These are phyloP conservation scores for Chloropsis cyanopogon DNA, from an alignment of 2,113 vertebrate species.

Conservation along the genomic window DNA sequence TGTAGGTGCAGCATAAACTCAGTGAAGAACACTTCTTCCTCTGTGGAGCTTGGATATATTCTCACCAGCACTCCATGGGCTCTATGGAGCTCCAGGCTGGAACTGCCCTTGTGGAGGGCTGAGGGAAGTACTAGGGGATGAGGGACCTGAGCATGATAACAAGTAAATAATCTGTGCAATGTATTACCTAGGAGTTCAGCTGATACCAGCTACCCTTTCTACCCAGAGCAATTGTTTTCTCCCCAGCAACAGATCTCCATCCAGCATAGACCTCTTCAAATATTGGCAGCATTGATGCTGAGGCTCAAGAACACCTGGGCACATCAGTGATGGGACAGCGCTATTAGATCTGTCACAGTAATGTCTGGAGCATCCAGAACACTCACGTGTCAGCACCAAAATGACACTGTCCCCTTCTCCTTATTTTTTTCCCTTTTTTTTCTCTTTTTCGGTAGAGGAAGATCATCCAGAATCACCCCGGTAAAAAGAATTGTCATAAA, in stretches of 20 bases:
- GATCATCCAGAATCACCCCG: slow-evolving; percentile 69
- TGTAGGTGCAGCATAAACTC: background rate
- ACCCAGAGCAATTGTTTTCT: background rate
- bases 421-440: background rate
- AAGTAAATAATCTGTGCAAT: background rate
- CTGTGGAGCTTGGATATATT: background rate
- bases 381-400: background rate
- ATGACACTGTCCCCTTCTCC: background rate
- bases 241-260: background rate
- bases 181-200: background rate
- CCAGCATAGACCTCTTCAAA: background rate
- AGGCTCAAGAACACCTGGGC: background rate
- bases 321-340: background rate
- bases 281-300: background rate
- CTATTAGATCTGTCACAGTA: background rate
- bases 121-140: background rate
- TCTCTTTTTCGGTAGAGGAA: background rate
- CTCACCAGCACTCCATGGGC: background rate
- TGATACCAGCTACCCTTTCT: background rate
- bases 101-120: background rate
- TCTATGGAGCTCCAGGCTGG: background rate
- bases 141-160: background rate
- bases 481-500: slow-evolving; percentile 76
- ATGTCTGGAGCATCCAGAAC: background rate
- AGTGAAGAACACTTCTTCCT: background rate